A percentile compares a stretch with the other conserved stretches of the same genome.
phyloP scores from a whole-genome alignment of 2,113 vertebrate species.

The Aramus guarauna region DNA sequence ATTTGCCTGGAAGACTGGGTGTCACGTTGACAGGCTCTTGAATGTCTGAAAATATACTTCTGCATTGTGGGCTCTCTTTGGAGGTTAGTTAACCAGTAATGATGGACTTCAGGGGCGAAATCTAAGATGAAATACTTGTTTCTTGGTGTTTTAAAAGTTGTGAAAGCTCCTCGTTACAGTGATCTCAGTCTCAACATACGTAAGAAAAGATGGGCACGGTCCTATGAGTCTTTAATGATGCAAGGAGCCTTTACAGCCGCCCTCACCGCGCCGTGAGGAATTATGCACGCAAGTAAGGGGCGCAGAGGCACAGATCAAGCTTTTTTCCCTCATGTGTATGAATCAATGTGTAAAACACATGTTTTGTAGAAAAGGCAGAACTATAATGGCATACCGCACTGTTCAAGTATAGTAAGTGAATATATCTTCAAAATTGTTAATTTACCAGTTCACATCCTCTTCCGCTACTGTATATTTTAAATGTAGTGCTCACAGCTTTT shows the following conservation, averaged over 20 bases:
- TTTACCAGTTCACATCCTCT: background rate
- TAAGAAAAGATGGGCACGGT: background rate
- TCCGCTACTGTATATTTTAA: background rate
- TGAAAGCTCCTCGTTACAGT: background rate
- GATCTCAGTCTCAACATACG: background rate
- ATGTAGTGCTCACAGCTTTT: background rate
- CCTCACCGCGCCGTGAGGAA: fast-evolving
- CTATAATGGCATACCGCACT: background rate
- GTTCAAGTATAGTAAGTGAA: background rate
- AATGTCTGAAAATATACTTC: constrained; percentile 69
- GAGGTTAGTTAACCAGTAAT: constrained; percentile 63
- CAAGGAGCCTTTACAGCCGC: background rate
- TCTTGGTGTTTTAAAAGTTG: constrained; percentile 20
- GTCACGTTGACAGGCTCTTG: constrained; percentile 71
- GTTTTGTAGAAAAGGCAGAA: background rate
- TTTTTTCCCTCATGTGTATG: background rate
- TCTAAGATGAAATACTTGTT: constrained; percentile 10
- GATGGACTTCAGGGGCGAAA: constrained; percentile 39
- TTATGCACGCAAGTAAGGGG: background rate
- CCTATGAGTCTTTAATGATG: background rate
- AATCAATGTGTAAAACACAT: background rate
- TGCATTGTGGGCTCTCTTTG: constrained; percentile 58
- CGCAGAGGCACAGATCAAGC: background rate
- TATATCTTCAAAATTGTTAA: background rate
- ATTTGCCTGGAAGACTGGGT: constrained; percentile 71